Conservation (phyloP, 2,888 invertebrate species). For the Parnassius orleans region DNA sequence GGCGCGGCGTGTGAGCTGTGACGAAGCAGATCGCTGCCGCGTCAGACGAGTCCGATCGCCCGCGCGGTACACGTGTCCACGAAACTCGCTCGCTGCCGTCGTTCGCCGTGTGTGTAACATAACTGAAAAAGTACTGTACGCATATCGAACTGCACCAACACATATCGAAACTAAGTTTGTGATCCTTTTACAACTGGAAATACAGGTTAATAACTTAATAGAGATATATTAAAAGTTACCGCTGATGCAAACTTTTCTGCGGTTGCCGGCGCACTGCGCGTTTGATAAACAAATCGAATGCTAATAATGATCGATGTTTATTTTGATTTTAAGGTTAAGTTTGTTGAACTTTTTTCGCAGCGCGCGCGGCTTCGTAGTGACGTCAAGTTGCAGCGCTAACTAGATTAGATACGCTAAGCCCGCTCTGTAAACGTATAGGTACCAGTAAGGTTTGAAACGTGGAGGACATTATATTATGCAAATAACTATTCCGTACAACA, state of each 20-base stretch:
- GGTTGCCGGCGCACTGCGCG: slow-evolving; percentile 29
- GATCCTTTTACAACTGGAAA: slow-evolving; percentile 5
- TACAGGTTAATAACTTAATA: slow-evolving; percentile 17
- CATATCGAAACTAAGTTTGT: slow-evolving; percentile 26
- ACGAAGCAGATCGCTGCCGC: slow-evolving; percentile 24
- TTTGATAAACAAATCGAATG: slow-evolving; percentile 36
- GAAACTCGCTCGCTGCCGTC: slow-evolving; percentile 35
- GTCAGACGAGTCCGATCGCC: slow-evolving; percentile 58
- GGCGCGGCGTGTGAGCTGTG: slow-evolving; percentile 46
- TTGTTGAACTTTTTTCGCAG: slow-evolving; percentile 73
- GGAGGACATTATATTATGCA: slow-evolving; percentile 47
- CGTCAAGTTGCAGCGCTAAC: slow-evolving; percentile 68
- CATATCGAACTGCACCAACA: slow-evolving; percentile 17
- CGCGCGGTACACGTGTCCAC: slow-evolving; percentile 56
- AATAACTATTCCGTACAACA: slow-evolving; percentile 39
- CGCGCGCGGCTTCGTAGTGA: slow-evolving; percentile 62
- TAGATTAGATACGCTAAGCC: slow-evolving; percentile 71
- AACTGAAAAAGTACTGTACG: slow-evolving; percentile 31
- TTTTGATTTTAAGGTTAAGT: slow-evolving; percentile 48
- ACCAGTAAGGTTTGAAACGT: slow-evolving; percentile 43
- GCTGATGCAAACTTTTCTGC: slow-evolving; percentile 6
- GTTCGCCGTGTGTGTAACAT: slow-evolving; percentile 33
- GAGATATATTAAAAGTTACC: slow-evolving; percentile 4
- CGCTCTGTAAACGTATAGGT: slow-evolving; percentile 42
- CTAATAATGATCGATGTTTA: slow-evolving; percentile 35